A percentile compares a stretch with the other conserved stretches of the same genome.
Evolutionary conservation across 2,113 vertebrate genomes (phyloP).

Genomic region (Beaufortia kweichowensis): DNA sequence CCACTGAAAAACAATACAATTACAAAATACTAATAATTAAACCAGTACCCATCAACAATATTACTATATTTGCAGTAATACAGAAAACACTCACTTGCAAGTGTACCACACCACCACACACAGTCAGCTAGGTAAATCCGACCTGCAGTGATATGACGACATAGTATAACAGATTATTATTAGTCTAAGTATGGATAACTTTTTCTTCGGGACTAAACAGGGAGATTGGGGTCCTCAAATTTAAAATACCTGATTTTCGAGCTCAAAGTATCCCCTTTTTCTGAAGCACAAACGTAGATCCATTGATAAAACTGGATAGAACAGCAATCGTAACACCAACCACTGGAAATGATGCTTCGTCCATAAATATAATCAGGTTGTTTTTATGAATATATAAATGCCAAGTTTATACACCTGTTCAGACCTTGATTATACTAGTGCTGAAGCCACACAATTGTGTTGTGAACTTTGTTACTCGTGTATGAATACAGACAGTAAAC

Average conservation of each 20-base stretch:
- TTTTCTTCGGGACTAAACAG: background rate
- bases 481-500: background rate
- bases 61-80: background rate
- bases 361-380: slow-evolving; percentile 27
- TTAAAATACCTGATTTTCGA: slow-evolving; percentile 78
- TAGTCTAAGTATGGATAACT: background rate
- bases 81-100: slow-evolving; percentile 84
- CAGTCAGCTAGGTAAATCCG: slow-evolving; percentile 85
- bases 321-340: slow-evolving; percentile 83
- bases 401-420: background rate
- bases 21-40: too few relatives aligned
- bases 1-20: slow-evolving; percentile 78
- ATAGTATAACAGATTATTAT: background rate
- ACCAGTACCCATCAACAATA: background rate
- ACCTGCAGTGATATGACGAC: slow-evolving; percentile 67
- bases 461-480: background rate
- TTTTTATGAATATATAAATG: background rate
- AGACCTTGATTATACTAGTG: background rate
- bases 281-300: slow-evolving; percentile 93
- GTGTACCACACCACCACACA: slow-evolving; percentile 94
- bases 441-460: background rate
- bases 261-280: slow-evolving; percentile 91
- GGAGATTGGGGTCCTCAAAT: background rate
- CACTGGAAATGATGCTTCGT: slow-evolving; percentile 42
- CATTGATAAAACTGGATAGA: slow-evolving; percentile 90